phyloP scores from a whole-genome alignment of 2,888 invertebrate species.

The Limnephilus auricula region DNA sequence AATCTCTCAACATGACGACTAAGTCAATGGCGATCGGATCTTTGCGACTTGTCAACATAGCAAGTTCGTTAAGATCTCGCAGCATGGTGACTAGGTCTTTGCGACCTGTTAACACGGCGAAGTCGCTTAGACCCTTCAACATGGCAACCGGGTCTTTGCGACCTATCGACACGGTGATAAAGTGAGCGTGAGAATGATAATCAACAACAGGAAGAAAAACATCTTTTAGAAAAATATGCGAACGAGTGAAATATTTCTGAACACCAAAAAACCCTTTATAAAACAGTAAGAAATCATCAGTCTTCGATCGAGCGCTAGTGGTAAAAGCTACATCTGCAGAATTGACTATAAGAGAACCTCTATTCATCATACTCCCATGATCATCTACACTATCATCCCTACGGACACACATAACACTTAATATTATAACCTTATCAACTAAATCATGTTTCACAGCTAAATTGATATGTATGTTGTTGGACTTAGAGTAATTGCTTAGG shows the following conservation, averaged over 20 bases:
- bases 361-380: not conserved
- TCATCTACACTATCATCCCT: constrained; percentile 52
- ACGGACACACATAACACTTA: constrained; percentile 59
- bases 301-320: constrained; percentile 65
- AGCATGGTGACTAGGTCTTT: not conserved
- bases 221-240: constrained; percentile 63
- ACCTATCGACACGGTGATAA: not conserved
- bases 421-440: constrained; percentile 38
- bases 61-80: not conserved
- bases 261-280: constrained; percentile 60
- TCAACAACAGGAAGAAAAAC: constrained; percentile 52
- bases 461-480: constrained; percentile 63
- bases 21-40: not conserved
- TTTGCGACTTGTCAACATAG: not conserved
- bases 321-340: constrained; percentile 61
- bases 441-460: constrained; percentile 62
- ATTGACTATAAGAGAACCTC: constrained; percentile 55
- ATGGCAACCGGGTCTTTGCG: not conserved
- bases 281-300: constrained; percentile 65
- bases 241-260: constrained; percentile 58
- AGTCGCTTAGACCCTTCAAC: not conserved
- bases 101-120: not conserved
- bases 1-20: not conserved
- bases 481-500: constrained; percentile 48
- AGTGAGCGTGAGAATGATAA: constrained; percentile 32